Percentiles rank a stretch among this genome's conserved stretches.
These are phyloP conservation scores for Lota lota DNA, from an alignment of 2,113 vertebrate genomes.

Conservation along the genomic window DNA sequence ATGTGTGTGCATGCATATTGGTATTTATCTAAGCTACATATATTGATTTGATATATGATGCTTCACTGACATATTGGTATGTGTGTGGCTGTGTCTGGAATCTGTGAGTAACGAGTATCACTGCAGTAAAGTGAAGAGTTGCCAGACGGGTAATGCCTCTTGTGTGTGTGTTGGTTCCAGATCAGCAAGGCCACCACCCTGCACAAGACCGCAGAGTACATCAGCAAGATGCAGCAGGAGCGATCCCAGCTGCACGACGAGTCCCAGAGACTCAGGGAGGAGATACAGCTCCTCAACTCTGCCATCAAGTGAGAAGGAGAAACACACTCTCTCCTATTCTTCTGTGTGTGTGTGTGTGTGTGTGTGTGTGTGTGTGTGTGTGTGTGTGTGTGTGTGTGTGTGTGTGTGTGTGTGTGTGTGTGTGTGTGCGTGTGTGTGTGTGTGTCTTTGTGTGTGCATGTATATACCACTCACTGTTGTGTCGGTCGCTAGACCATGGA, in stretches of 20 bases:
- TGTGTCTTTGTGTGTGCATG: neutral
- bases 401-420: neutral
- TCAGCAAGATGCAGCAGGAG: conserved; percentile 94
- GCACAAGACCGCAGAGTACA: conserved; percentile 95
- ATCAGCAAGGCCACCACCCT: conserved; percentile 94
- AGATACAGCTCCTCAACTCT: conserved; percentile 88
- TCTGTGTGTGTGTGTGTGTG: no score
- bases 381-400: no score
- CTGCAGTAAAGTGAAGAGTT: no score
- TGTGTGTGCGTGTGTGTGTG: neutral
- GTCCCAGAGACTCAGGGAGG: conserved; percentile 82
- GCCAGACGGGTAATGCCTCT: no score
- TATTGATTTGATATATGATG: no score
- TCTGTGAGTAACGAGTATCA: no score
- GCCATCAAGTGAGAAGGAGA: conserved; percentile 83
- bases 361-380: no score
- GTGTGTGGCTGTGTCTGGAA: no score
- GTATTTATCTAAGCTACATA: no score
- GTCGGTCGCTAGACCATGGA: conserved; percentile 65
- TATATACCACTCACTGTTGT: conserved; percentile 77
- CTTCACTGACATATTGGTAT: no score
- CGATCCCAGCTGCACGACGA: conserved; percentile 87
- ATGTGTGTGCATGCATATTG: no score
- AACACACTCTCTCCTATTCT: no score
- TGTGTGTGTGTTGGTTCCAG: conserved; percentile 58